Conservation (phyloP, 2,113 vertebrate genomes). For the Pao palembangensis region DNA sequence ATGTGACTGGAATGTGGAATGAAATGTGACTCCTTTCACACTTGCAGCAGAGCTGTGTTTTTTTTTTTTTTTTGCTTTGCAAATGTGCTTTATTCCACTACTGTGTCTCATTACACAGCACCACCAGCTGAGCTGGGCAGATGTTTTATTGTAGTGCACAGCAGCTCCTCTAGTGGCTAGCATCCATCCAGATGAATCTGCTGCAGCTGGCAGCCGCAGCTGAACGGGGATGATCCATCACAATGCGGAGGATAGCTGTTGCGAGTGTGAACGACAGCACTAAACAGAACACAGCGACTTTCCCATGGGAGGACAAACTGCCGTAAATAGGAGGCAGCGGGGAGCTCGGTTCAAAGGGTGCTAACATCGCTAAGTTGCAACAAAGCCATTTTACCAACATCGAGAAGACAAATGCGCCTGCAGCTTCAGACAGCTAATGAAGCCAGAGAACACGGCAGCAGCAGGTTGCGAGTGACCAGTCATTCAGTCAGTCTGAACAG, state of each 20-base stretch:
- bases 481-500: constrained; percentile 50
- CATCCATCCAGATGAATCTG: constrained; percentile 54
- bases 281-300: constrained; percentile 15
- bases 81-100: constrained; percentile 52
- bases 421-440: constrained; percentile 34
- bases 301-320: background rate
- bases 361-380: constrained; percentile 1
- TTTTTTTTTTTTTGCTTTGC: constrained; percentile 13
- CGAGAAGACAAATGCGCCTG: constrained; percentile 20
- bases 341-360: constrained; percentile 14
- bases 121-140: constrained; percentile 64
- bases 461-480: constrained; percentile 59
- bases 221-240: constrained; percentile 60
- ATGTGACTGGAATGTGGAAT: constrained; percentile 32
- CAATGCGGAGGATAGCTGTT: constrained; percentile 45
- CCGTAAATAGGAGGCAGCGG: constrained; percentile 6
- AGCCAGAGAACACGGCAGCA: constrained; percentile 24
- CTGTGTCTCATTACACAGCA: constrained; percentile 64
- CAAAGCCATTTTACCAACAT: constrained; percentile 7
- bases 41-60: constrained; percentile 26
- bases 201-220: constrained; percentile 61
- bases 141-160: constrained; percentile 64
- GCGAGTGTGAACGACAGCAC: constrained; percentile 25
- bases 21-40: constrained; percentile 5
- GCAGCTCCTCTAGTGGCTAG: constrained; percentile 62